Base-by-base conservation (phyloP, 2,113 vertebrate species). In the Cheilinus undulatus region DNA sequence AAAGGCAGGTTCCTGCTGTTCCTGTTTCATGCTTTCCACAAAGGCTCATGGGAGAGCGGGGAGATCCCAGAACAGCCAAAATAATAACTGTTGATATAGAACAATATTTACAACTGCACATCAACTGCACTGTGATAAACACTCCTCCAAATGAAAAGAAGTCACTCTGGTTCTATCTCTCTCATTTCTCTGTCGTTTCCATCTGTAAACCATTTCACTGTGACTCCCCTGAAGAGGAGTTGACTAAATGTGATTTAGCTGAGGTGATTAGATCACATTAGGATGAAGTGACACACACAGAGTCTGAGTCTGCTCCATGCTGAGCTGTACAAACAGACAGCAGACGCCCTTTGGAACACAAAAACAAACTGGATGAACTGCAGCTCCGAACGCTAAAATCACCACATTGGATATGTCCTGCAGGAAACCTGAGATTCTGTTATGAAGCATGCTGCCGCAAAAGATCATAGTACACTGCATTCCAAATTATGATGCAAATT, bases 301-400 rank as follows among this genome's bases (percentile, higher is more conserved):
- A n/a, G 23, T 46, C 27, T 26, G 24, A 26, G 24, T 8, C 5
- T 46, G 11, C 48, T 46, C 14, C 36, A 3, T 38, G 24, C 36
- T 10, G 1, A n/a, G 24, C 5, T 23, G 73, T 42, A 61, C 48
- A 52, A 75, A 81, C 78, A 81, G 4, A 24, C 51, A 57, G 12
- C 34, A 45, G 42, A 12, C 7, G 74, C 56, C 36, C 85, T 82
- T 82, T 84, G 82, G 77, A 82, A 70, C 57, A 28, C 72, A 82
- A 76, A 82, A 60, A 84, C 23, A 60, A 75, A 68, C 78, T 11
- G 15, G 1, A 30, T 34, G 20, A 78, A 30, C 66, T 63, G 56
- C 36, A 57, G 17, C 34, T 34, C 40, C 3, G 9, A 6, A 5
- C 32, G 6, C 19, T 23, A 3, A 26, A 30, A 59, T 46, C 45